Evolutionary conservation across 2,797 vertebrate genomes (phyloP).

Genomic region (Ataeniobius toweri): DNA sequence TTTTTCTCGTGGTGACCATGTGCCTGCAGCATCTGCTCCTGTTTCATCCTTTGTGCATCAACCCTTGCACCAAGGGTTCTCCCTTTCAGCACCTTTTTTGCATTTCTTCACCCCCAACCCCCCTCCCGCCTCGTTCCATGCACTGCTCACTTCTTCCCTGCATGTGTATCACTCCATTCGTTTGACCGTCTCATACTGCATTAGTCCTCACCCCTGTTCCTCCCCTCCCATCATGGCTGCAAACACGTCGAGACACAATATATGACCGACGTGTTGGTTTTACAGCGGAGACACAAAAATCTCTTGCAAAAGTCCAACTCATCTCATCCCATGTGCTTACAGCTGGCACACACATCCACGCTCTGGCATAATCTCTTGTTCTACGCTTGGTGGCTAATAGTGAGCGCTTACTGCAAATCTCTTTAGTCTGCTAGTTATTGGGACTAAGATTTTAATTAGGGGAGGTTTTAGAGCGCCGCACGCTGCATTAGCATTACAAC

Average conservation of each 20-base stretch:
- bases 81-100: constrained; percentile 5
- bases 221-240: constrained; percentile 8
- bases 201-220: background rate
- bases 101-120: constrained; percentile 12
- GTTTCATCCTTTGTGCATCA: constrained; percentile 9
- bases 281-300: background rate
- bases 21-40: constrained; percentile 8
- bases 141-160: constrained; percentile 3
- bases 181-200: constrained; percentile 6
- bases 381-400: constrained; percentile 47
- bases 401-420: constrained; percentile 60
- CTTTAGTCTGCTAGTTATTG: constrained; percentile 65
- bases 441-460: constrained; percentile 70
- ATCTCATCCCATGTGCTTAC: constrained; percentile 7
- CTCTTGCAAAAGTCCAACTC: background rate
- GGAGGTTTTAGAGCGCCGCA: constrained; percentile 50
- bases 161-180: constrained; percentile 10
- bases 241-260: constrained; percentile 12
- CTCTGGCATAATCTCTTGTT: constrained; percentile 26
- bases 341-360: background rate
- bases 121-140: constrained; percentile 10
- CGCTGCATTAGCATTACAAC: constrained; percentile 62
- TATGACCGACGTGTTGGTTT: background rate
- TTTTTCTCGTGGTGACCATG: constrained; percentile 3
- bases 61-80: background rate